These are phyloP conservation scores for Megaceryle torquata DNA, from an alignment of 2,113 vertebrate species.

Conservation along the genomic window DNA sequence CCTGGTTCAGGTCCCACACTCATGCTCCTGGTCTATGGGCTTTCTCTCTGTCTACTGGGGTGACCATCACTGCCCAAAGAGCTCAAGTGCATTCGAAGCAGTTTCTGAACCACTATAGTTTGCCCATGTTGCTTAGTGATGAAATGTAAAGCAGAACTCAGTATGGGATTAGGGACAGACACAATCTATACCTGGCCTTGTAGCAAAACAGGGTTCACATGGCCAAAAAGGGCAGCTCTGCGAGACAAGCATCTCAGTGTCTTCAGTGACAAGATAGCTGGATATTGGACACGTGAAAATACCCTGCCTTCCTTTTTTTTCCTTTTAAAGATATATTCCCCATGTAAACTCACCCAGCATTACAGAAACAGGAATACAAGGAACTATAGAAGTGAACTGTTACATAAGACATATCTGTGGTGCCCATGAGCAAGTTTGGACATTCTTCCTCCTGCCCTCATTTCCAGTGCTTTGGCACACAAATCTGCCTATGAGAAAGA, in stretches of 20 bases:
- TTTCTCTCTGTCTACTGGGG: fast-evolving
- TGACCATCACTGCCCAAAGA: neutral
- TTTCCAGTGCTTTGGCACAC: neutral
- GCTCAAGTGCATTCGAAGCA: neutral
- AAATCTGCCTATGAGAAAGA: neutral
- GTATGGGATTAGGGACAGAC: neutral
- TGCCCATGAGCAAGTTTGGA: neutral
- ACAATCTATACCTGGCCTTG: neutral
- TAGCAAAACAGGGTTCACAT: neutral
- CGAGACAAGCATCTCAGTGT: neutral
- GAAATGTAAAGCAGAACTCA: neutral
- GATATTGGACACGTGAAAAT: neutral
- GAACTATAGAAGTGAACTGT: neutral
- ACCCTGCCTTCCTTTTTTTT: neutral
- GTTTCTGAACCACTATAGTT: neutral
- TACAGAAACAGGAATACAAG: neutral
- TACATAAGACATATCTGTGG: neutral
- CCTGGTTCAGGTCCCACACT: neutral
- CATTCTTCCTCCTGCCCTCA: neutral
- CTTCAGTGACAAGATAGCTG: neutral
- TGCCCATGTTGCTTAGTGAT: neutral
- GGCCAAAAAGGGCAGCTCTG: neutral
- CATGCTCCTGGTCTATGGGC: neutral
- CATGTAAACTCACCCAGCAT: neutral
- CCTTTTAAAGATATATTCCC: neutral